Evolutionary conservation across 2,113 vertebrate species (phyloP).

Genomic region (Gopherus flavomarginatus): DNA sequence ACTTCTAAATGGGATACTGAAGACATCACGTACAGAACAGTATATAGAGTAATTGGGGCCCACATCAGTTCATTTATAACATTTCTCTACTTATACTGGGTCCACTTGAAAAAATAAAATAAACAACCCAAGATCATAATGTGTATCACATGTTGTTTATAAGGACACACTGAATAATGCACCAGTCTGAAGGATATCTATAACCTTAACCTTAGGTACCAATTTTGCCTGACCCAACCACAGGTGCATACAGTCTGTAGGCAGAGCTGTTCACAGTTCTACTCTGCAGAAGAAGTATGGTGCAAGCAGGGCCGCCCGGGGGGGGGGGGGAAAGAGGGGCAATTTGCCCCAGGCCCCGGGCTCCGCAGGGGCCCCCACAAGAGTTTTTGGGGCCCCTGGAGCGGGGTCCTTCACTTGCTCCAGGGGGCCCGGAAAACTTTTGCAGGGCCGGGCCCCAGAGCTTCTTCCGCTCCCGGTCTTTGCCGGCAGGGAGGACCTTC

Average conservation of each 20-base stretch:
- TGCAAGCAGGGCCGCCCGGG: background rate
- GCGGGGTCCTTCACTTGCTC: no score
- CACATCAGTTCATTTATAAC: background rate
- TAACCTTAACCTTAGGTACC: background rate
- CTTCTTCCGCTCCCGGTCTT: no score
- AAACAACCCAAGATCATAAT: background rate
- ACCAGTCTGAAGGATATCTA: background rate
- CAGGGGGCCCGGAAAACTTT: no score
- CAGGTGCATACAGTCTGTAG: background rate
- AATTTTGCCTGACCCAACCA: background rate
- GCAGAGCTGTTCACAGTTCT: background rate
- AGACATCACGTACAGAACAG: background rate
- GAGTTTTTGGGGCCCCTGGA: no score
- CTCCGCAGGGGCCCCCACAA: no score
- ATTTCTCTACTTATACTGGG: background rate
- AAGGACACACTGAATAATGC: background rate
- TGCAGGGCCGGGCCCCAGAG: no score
- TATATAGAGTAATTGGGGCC: background rate
- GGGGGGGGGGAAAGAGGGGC: no score
- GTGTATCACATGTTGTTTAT: background rate
- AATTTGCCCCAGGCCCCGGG: no score
- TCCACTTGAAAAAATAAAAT: background rate
- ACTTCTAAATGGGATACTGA: background rate
- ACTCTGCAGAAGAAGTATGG: background rate
- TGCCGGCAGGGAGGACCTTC: no score